Conservation (phyloP, 2,888 invertebrate species). For the Hyposoter didymator region DNA sequence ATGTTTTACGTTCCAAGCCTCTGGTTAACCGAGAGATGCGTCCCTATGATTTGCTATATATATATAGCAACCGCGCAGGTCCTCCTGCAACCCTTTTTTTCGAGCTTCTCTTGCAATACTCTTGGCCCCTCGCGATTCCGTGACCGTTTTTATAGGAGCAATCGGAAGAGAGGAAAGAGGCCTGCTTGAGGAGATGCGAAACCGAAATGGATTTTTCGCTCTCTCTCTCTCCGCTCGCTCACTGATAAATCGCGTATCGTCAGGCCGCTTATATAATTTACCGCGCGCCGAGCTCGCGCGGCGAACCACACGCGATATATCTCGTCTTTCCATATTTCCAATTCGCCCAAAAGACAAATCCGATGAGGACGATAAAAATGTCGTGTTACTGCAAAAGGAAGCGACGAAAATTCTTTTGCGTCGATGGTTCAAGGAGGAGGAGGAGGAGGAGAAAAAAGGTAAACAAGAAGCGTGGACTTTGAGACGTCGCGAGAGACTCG, state of each 20-base stretch:
- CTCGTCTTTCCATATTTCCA: slow-evolving; percentile 45
- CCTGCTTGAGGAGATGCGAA: slow-evolving; percentile 8
- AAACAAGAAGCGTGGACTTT: slow-evolving; percentile 22
- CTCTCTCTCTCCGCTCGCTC: not conserved
- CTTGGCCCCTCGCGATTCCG: slow-evolving; percentile 26
- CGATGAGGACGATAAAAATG: slow-evolving; percentile 59
- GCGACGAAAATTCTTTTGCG: slow-evolving; percentile 43
- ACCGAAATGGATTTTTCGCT: slow-evolving; percentile 56
- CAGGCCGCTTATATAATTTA: slow-evolving; percentile 56
- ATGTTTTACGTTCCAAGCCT: slow-evolving; percentile 75
- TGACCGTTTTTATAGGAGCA: slow-evolving; percentile 28
- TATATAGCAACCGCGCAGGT: slow-evolving; percentile 20
- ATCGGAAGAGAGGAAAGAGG: slow-evolving; percentile 50
- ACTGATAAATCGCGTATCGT: slow-evolving; percentile 49
- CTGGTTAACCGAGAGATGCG: slow-evolving; percentile 23
- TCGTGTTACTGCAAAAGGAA: slow-evolving; percentile 62
- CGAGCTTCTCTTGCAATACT: slow-evolving; percentile 16
- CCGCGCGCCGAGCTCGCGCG: slow-evolving; percentile 8
- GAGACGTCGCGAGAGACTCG: slow-evolving; percentile 36
- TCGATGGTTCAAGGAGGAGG: slow-evolving; percentile 2
- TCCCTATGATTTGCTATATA: slow-evolving; percentile 11
- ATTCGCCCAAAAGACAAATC: slow-evolving; percentile 57
- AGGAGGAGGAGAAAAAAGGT: slow-evolving; percentile 23
- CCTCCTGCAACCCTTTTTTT: slow-evolving; percentile 42
- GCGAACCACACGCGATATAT: slow-evolving; percentile 43